Conservation (phyloP, 2,113 vertebrate genomes). For the Craseonycteris thonglongyai region DNA sequence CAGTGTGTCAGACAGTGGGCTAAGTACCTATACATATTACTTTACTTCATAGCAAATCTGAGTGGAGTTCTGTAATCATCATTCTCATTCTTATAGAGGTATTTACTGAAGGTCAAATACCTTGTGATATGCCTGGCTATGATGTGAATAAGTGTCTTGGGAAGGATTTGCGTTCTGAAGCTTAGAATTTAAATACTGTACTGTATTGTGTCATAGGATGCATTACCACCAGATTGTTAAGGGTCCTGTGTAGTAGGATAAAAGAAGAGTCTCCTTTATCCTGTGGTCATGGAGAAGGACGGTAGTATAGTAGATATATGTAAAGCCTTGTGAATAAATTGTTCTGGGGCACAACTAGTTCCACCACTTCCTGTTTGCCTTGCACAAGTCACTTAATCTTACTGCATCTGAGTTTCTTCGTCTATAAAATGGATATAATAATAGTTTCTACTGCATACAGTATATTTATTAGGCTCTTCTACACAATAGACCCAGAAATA, state of each 20-base stretch:
- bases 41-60: not conserved
- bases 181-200: not conserved
- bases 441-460: not conserved
- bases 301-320: not conserved
- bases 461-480: not conserved
- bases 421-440: not conserved
- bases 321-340: not conserved
- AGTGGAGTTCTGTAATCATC: not conserved
- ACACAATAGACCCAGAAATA: not conserved
- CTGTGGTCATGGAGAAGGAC: not conserved
- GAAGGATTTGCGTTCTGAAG: not conserved
- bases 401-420: not conserved
- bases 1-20: not conserved
- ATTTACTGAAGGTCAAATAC: not conserved
- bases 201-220: not conserved
- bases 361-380: not conserved
- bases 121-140: not conserved
- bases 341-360: not conserved
- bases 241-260: not conserved
- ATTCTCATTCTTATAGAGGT: not conserved
- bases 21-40: not conserved
- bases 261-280: not conserved
- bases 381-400: not conserved
- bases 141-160: not conserved
- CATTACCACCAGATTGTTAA: not conserved